Conservation (phyloP, 1,140 invertebrate genomes). For the Cylas formicarius region DNA sequence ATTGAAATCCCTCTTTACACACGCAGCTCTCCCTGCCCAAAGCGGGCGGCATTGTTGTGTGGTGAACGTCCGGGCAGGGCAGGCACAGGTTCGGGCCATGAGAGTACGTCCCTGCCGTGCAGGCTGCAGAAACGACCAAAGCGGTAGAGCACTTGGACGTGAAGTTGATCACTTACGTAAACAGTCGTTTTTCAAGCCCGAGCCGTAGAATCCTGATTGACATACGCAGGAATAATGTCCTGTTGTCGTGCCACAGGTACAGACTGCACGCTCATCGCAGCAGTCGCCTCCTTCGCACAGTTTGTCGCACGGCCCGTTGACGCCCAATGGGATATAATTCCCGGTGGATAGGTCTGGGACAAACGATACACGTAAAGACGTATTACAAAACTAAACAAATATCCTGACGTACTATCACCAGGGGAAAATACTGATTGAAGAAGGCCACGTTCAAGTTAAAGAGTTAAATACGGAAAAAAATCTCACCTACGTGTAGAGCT, state of each 20-base stretch:
- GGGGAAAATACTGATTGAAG: neutral
- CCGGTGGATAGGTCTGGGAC: constrained; percentile 56
- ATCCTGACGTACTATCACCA: too few species aligned
- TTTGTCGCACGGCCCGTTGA: constrained; percentile 46
- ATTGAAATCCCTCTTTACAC: constrained; percentile 44
- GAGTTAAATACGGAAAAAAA: constrained; percentile 5
- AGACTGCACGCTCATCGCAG: constrained; percentile 55
- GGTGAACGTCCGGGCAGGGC: constrained; percentile 59
- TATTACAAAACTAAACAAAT: neutral
- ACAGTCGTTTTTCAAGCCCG: constrained; percentile 54
- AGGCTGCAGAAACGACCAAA: constrained; percentile 36
- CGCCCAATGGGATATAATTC: constrained; percentile 47
- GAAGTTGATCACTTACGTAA: constrained; percentile 27
- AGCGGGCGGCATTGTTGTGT: constrained; percentile 50
- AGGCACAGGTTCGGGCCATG: constrained; percentile 49
- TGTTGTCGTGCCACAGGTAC: constrained; percentile 59
- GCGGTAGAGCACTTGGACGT: constrained; percentile 5
- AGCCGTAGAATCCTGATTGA: constrained; percentile 57
- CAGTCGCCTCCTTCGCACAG: constrained; percentile 46
- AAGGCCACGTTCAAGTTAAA: too few species aligned
- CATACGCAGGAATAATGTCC: constrained; percentile 65
- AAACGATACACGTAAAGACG: neutral
- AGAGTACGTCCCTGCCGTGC: constrained; percentile 33
- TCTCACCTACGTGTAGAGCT: constrained; percentile 61
- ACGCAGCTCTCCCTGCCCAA: constrained; percentile 48